Evolutionary conservation across 2,888 invertebrate genomes (phyloP).

Genomic region (Caenorhabditis panamensis): DNA sequence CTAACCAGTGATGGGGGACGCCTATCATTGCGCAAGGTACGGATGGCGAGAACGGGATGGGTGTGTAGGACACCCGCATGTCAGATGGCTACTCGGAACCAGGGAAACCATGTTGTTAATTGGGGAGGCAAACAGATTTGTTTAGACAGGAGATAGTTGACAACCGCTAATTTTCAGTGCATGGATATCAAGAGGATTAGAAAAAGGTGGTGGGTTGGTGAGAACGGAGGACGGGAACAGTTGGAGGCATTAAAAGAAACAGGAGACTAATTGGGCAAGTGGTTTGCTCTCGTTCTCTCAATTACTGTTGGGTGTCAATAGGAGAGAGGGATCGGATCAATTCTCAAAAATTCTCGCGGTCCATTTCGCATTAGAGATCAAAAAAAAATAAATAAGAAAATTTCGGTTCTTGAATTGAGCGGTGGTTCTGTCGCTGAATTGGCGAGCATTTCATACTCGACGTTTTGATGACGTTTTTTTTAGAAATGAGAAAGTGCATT

Average conservation of each 20-base stretch:
- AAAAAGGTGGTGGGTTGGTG: not conserved
- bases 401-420: too few species aligned
- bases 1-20: not conserved
- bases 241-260: not conserved
- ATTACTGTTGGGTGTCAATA: conserved; percentile 10
- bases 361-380: too few species aligned
- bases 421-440: too few species aligned
- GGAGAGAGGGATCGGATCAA: not conserved
- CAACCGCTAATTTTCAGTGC: conserved; percentile 37
- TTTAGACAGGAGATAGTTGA: conserved; percentile 32
- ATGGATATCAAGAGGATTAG: conserved; percentile 24
- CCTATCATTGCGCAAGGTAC: not conserved
- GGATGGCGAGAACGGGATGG: not conserved
- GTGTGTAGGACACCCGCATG: conserved; percentile 1
- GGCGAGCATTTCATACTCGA: too few species aligned
- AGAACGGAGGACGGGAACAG: not conserved
- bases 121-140: conserved; percentile 30
- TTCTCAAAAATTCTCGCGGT: too few species aligned
- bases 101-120: conserved; percentile 11
- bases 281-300: not conserved
- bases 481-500: too few species aligned
- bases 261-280: not conserved
- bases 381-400: too few species aligned
- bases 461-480: too few species aligned
- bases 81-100: not conserved